Base-by-base conservation (phyloP, 2,797 vertebrate genomes). In the Hybognathus amarus region DNA sequence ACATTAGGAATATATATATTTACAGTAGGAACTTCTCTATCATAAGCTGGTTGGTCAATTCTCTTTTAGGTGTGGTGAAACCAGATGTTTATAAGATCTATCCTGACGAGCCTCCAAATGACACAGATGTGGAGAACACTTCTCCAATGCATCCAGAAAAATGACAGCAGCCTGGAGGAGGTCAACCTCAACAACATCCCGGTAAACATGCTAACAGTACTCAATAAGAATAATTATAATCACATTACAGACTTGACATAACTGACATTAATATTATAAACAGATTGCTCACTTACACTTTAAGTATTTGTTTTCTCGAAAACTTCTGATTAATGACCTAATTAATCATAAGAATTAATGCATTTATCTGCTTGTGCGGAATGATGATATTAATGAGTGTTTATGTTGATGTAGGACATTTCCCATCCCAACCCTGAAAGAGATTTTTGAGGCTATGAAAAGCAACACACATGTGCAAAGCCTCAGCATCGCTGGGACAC, bases 131-230 rank as follows among this genome's bases (percentile, higher is more conserved):
- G 61, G 97, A 97, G 80, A 96, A 97, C 73, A 97, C 97, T 0
- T n/a, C 91, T 99, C 86, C 90, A 83, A 86, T 95, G 94, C 64
- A 96, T 98, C 90, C 94, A 92, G 86, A 95, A 91, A 88, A 96
- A 99, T 0, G 97, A 98, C 87, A 94, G 92, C 74, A 87, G 91
- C 3, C 91, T 99, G 90, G 94, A 91, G 20, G 96, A 99, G 0
- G 96, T 99, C 91, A 99, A 99, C 94, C 95, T 99, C 85, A 99
- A 99, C 93, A 99, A 99, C 91, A 98, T 99, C 89, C 96, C 96
- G 97, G 98, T 97, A 88, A 83, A 80, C 3, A 24, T 54, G 18
- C 38, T 9, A 50, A 45, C 71, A 54, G 38, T 42, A n/a, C 27
- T 69, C 12, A 64, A 15, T 27, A n/a, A 38, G 67, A 33, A 8